Base-by-base conservation (phyloP, 2,888 invertebrate species). In the Orthosia gothica region DNA sequence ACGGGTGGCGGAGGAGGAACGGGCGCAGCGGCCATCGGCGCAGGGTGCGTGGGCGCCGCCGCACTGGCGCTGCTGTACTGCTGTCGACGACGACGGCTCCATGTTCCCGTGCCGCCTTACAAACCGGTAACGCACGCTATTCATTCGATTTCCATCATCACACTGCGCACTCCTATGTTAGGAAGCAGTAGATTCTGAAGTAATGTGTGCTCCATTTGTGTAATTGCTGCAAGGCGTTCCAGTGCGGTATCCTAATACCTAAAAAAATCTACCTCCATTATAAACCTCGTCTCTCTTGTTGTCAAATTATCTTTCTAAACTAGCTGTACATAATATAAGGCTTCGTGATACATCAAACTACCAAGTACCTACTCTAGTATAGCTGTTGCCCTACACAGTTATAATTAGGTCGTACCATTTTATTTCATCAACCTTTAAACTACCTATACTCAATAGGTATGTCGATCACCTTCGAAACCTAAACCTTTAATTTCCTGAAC, bases 1-100 rank as follows among this genome's bases (percentile, higher is more conserved):
- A 67, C 65, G 71, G 70, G 50, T 52, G 64, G 83, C 68, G 71
- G 70, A 63, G 84, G 74, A 81, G 83, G 88, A 82, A 81, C 89
- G 85, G 76, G 89, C 77, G 84, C 87, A 85, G 90, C 54, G 68
- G 85, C 59, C 84, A 79, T 71, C 79, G 90, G 76, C 77, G 76
- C 78, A n/a, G 75, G 76, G 55, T 88, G 90, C 45, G 79, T 80
- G 59, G 84, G 70, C 62, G 75, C 67, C 47, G 81, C 76, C 59
- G 79, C 70, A 20, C 69, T 87, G 55, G 83, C 79, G n/a, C 80
- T 82, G 63, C 73, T 74, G 20, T 81, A 64, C 57, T 70, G 74
- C 70, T 81, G 71, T 59, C 84, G 87, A 40, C 54, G 79, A 12
- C 45, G 52, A 12, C 57, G 70, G 12, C 66, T 50, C 15, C 78